Percentiles rank a stretch among this genome's conserved stretches.
Evolutionary conservation across 2,797 vertebrate genomes (phyloP).

Genomic region (Leuciscus waleckii): DNA sequence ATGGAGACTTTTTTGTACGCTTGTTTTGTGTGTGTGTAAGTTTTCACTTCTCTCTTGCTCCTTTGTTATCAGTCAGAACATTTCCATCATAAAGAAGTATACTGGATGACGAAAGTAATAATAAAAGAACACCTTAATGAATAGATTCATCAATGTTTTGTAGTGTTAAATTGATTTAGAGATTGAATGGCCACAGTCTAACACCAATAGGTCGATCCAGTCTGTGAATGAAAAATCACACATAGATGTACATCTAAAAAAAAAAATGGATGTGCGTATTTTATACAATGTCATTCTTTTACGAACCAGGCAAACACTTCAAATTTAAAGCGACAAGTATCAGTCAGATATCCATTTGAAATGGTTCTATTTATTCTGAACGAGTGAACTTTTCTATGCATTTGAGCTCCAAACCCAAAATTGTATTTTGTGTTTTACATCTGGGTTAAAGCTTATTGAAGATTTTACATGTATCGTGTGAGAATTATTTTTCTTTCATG

Average conservation of each 20-base stretch:
- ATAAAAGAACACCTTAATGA: constrained; percentile 30
- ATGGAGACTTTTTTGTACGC: constrained; percentile 47
- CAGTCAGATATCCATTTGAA: constrained; percentile 52
- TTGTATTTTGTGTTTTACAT: constrained; percentile 35
- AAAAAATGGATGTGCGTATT: constrained; percentile 49
- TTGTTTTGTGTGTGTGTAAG: neutral
- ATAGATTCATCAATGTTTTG: constrained; percentile 47
- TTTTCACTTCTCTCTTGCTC: neutral
- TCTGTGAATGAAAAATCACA: constrained; percentile 33
- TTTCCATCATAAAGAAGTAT: constrained; percentile 46
- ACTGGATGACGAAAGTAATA: constrained; percentile 25
- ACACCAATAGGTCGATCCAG: constrained; percentile 29
- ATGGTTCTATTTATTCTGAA: constrained; percentile 75
- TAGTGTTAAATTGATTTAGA: constrained; percentile 39
- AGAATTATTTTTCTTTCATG: constrained; percentile 22
- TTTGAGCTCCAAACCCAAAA: constrained; percentile 55
- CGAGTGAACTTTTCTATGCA: constrained; percentile 78
- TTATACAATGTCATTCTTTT: constrained; percentile 33
- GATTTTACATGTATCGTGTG: constrained; percentile 38
- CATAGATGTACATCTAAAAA: constrained; percentile 44
- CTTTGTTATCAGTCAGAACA: constrained; percentile 40
- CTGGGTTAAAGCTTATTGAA: constrained; percentile 42
- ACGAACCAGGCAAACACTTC: neutral
- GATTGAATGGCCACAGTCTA: constrained; percentile 14
- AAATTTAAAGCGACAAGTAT: neutral